Base-by-base conservation (phyloP, 2,113 vertebrate genomes). In the Crotalus viridis region DNA sequence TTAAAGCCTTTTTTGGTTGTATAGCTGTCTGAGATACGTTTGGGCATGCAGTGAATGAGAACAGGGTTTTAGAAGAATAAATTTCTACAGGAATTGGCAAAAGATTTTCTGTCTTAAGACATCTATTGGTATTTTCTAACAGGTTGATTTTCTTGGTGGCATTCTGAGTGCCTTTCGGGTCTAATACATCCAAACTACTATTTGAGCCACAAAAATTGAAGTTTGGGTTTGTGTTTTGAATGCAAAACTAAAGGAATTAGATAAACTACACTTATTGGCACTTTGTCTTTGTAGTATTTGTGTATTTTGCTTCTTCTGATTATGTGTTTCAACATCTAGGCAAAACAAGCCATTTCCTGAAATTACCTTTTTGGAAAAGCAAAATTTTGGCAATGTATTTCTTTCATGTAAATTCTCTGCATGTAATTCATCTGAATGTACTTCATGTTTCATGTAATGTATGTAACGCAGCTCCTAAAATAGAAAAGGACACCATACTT, bases 401-500 rank as follows among this genome's bases (percentile, higher is more conserved):
- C 93, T 96, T 92, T 91, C 93, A 92, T 95, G 92, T 92, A 90
- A 57, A 95, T 52, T 89, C 10, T 94, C 90, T 39, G 46, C 43
- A 91, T 97, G 96, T 33, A 94, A 90, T 2, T 91, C 81, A 51
- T 1, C 12, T 7, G 88, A n/a, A 69, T 28, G 0, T 85, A 95
- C 95, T 91, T 91, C 91, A 91, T 0, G 33, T 92, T 93, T 94
- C 94, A 94, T 89, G 5, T 96, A 97, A 91, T 97, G 95, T 89
- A 95, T 95, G 88, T 96, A 96, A 93, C 96, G 96, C 10, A 96
- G 86, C 87, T 97, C 97, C 97, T 97, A 57, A 48, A 97, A 95
- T 92, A 17, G 90, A 43, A 96, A 92, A 2, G 93, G 90, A 92
- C 4, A 51, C 7, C 0, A 0, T 91, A 43, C 55, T 95, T 92